Percentiles rank a stretch among this genome's conserved stretches.
Evolutionary conservation across 2,797 vertebrate genomes (phyloP).

Genomic region (Fistularia commersonii): DNA sequence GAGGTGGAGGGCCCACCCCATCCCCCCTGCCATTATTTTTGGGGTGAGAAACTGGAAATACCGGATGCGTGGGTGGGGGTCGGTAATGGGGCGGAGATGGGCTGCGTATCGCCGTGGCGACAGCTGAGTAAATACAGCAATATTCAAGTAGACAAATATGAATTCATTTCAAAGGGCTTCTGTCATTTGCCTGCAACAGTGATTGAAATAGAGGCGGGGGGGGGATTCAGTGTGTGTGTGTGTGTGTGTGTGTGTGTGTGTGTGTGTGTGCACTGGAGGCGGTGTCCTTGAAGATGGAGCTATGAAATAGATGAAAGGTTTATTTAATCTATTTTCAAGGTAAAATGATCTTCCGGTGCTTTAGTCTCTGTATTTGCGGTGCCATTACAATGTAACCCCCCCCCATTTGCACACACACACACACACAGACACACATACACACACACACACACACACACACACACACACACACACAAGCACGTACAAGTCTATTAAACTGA

Average conservation of each 20-base stretch:
- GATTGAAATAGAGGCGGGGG: slow-evolving; percentile 57
- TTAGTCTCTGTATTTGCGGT: slow-evolving; percentile 41
- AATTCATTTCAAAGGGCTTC: slow-evolving; percentile 57
- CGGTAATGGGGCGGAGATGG: slow-evolving; percentile 31
- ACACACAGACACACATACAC: no score
- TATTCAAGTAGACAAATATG: slow-evolving; percentile 67
- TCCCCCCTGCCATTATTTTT: no score
- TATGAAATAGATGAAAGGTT: slow-evolving; percentile 68
- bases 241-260: background rate
- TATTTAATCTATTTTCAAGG: slow-evolving; percentile 76
- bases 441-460: no score
- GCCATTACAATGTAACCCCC: slow-evolving; percentile 53
- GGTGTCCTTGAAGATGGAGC: slow-evolving; percentile 60
- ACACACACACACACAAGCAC: no score
- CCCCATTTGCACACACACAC: no score
- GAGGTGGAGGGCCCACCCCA: no score
- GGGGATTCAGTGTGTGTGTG: slow-evolving; percentile 14
- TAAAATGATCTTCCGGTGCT: slow-evolving; percentile 60
- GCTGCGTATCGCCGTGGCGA: slow-evolving; percentile 34
- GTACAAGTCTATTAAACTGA: slow-evolving; percentile 62
- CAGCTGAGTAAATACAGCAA: slow-evolving; percentile 66
- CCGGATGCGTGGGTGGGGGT: slow-evolving; percentile 35
- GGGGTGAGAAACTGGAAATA: slow-evolving; percentile 46
- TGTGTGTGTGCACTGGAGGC: background rate
- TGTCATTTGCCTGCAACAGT: slow-evolving; percentile 59